Conservation (phyloP, 2,113 vertebrate species). For the Poecile atricapillus region DNA sequence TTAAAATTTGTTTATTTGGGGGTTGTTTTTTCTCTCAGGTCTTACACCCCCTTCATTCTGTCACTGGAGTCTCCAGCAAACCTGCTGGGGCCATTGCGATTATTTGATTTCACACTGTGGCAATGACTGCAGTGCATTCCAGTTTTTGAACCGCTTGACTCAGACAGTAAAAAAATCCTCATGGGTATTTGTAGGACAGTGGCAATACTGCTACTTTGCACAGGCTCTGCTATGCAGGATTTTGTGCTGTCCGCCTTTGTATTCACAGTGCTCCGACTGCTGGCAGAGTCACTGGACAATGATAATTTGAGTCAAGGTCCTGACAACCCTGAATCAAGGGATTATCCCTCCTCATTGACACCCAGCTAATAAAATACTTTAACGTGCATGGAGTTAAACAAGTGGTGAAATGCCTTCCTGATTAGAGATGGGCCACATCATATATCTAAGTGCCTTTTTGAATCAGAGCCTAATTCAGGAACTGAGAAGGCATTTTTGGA, state of each 20-base stretch:
- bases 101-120: background rate
- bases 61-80: background rate
- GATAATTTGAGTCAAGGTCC: background rate
- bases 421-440: conserved; percentile 11
- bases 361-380: background rate
- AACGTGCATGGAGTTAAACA: conserved; percentile 9
- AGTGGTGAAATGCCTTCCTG: conserved; percentile 5
- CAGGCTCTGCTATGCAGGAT: background rate
- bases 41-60: background rate
- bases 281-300: background rate
- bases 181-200: background rate
- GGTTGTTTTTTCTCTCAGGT: background rate
- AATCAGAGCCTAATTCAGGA: conserved; percentile 18
- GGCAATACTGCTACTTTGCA: background rate
- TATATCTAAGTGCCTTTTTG: conserved; percentile 38
- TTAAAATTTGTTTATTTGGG: background rate
- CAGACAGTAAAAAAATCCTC: background rate
- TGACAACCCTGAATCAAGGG: background rate
- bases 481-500: background rate
- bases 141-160: background rate
- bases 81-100: rapidly evolving
- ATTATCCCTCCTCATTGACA: background rate
- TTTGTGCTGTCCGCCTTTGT: background rate
- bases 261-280: background rate
- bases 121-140: background rate